Evolutionary conservation across 2,888 invertebrate genomes (phyloP).

Genomic region (Drosophila pegasa): DNA sequence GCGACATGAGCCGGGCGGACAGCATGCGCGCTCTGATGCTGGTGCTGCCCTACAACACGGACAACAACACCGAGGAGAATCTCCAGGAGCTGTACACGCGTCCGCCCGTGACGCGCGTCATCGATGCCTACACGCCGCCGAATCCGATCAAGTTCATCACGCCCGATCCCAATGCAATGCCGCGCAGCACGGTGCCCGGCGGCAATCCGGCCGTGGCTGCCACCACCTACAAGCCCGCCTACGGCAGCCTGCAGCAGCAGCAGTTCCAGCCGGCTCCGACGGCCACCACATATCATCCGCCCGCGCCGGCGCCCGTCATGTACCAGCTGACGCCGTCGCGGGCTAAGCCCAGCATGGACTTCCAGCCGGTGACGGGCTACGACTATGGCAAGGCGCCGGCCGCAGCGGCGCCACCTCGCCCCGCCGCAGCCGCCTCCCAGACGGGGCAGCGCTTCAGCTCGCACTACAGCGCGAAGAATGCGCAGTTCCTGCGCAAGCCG

Average conservation of each 20-base stretch:
- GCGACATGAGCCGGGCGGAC: slow-evolving; percentile 83
- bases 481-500: slow-evolving; percentile 74
- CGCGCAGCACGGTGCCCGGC: slow-evolving; percentile 73
- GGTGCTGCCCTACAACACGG: slow-evolving; percentile 84
- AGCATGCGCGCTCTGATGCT: slow-evolving; percentile 85
- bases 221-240: slow-evolving; percentile 85
- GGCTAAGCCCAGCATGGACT: slow-evolving; percentile 53
- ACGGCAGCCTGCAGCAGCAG: slow-evolving; percentile 56
- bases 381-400: slow-evolving; percentile 24
- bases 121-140: slow-evolving; percentile 81
- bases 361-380: slow-evolving; percentile 62
- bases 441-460: slow-evolving; percentile 83
- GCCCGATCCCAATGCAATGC: slow-evolving; percentile 71
- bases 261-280: slow-evolving; percentile 62
- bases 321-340: slow-evolving; percentile 68
- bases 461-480: slow-evolving; percentile 85
- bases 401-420: background rate
- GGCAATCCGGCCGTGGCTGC: slow-evolving; percentile 82
- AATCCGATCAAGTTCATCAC: slow-evolving; percentile 81
- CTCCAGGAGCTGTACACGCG: slow-evolving; percentile 84
- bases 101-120: slow-evolving; percentile 83
- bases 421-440: slow-evolving; percentile 5
- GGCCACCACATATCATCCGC: slow-evolving; percentile 80
- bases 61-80: slow-evolving; percentile 83
- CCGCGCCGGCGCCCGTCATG: slow-evolving; percentile 67